These are phyloP conservation scores for Schrankia costaestrigalis DNA, from an alignment of 2,888 invertebrate species.

Conservation along the genomic window DNA sequence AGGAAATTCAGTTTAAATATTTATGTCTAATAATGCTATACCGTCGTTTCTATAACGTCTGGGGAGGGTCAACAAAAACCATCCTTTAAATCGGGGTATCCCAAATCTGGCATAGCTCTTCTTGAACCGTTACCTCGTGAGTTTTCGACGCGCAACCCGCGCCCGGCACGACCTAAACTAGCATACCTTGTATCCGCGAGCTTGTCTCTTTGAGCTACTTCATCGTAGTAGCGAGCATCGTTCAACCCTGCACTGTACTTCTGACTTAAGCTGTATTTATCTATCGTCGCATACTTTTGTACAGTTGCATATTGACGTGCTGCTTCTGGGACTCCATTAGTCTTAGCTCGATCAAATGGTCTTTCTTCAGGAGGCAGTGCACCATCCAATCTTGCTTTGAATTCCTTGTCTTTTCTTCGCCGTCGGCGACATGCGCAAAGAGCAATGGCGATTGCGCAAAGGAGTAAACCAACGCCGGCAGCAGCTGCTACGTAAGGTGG, in stretches of 20 bases:
- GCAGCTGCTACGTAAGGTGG: slow-evolving; percentile 84
- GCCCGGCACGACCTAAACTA: slow-evolving; percentile 69
- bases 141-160: slow-evolving; percentile 64
- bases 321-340: slow-evolving; percentile 68
- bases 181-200: slow-evolving; percentile 75
- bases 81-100: slow-evolving; percentile 83
- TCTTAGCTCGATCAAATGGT: slow-evolving; percentile 81
- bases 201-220: slow-evolving; percentile 76
- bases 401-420: slow-evolving; percentile 80
- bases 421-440: slow-evolving; percentile 82
- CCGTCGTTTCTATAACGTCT: slow-evolving; percentile 72
- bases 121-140: slow-evolving; percentile 66
- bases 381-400: slow-evolving; percentile 81
- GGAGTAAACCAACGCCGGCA: slow-evolving; percentile 82
- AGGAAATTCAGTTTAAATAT: slow-evolving; percentile 35
- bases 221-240: slow-evolving; percentile 76
- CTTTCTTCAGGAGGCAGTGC: slow-evolving; percentile 80
- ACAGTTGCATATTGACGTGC: slow-evolving; percentile 72
- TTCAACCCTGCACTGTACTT: slow-evolving; percentile 77
- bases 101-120: slow-evolving; percentile 72
- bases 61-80: slow-evolving; percentile 87
- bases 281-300: slow-evolving; percentile 78
- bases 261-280: slow-evolving; percentile 77
- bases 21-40: slow-evolving; percentile 48
- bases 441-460: slow-evolving; percentile 79